Conservation (phyloP, 2,113 vertebrate species). For the Eretmochelys imbricata region DNA sequence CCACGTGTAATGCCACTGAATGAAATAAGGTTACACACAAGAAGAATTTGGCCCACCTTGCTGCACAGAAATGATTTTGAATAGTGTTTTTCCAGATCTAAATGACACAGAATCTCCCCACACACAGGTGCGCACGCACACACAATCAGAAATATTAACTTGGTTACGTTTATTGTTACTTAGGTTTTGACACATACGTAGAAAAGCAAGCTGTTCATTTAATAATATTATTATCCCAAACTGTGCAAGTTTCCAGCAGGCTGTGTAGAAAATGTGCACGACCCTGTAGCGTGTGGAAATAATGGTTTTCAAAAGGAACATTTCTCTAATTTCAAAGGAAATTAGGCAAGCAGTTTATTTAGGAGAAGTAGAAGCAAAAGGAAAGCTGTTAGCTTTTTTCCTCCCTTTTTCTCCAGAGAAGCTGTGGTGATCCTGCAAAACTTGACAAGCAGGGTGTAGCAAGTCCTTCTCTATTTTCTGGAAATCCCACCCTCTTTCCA, state of each 20-base stretch:
- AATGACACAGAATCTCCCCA: neutral
- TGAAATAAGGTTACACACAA: accelerated
- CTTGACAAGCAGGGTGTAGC: slow-evolving; percentile 66
- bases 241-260: neutral
- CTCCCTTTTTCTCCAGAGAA: slow-evolving; percentile 59
- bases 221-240: neutral
- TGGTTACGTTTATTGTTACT: accelerated
- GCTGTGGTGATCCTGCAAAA: slow-evolving; percentile 78
- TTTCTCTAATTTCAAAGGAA: slow-evolving; percentile 82
- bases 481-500: slow-evolving; percentile 76
- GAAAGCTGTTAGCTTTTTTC: slow-evolving; percentile 75
- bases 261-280: neutral
- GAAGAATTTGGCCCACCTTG: accelerated
- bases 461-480: slow-evolving; percentile 82
- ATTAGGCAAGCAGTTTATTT: slow-evolving; percentile 82
- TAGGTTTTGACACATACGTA: neutral
- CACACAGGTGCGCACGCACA: no score
- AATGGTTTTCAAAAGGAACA: slow-evolving; percentile 58
- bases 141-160: accelerated
- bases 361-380: slow-evolving; percentile 86
- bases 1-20: neutral
- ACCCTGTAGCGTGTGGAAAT: slow-evolving; percentile 62
- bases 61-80: neutral
- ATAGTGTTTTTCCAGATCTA: neutral
- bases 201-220: neutral